Evolutionary conservation across 2,797 vertebrate genomes (phyloP).

Genomic region (Syncerus caffer): DNA sequence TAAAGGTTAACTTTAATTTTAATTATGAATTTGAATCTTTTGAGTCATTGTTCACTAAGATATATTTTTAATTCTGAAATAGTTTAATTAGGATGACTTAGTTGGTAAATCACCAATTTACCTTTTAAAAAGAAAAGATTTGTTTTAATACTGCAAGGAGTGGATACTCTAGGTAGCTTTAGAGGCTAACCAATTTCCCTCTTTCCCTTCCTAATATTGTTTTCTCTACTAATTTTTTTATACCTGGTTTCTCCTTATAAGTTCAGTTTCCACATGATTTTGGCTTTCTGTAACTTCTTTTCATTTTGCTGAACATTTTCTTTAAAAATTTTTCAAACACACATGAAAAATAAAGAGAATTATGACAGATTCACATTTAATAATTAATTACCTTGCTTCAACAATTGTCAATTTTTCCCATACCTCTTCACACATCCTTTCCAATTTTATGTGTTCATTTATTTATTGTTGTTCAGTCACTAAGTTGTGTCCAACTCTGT

Average conservation of each 20-base stretch:
- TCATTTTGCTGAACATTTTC: neutral
- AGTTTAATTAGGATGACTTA: neutral
- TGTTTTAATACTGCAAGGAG: neutral
- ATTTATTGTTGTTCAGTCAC: neutral
- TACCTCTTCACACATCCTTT: neutral
- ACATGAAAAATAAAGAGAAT: neutral
- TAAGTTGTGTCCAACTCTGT: neutral
- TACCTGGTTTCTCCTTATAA: neutral
- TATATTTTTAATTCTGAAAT: neutral
- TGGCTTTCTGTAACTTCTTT: neutral
- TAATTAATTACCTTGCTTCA: neutral
- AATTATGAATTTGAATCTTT: neutral
- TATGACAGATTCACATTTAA: neutral
- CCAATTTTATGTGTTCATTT: neutral
- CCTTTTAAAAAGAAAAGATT: neutral
- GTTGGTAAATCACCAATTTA: neutral
- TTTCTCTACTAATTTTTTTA: neutral
- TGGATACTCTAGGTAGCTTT: neutral
- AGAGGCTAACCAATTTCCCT: neutral
- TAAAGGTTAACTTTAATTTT: slow-evolving; percentile 27
- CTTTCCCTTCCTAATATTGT: neutral
- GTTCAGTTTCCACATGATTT: neutral
- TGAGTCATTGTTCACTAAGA: neutral
- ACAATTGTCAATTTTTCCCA: neutral
- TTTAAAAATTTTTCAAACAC: neutral